phyloP scores from a whole-genome alignment of 1,140 invertebrate species.

The Sinella curviseta region DNA sequence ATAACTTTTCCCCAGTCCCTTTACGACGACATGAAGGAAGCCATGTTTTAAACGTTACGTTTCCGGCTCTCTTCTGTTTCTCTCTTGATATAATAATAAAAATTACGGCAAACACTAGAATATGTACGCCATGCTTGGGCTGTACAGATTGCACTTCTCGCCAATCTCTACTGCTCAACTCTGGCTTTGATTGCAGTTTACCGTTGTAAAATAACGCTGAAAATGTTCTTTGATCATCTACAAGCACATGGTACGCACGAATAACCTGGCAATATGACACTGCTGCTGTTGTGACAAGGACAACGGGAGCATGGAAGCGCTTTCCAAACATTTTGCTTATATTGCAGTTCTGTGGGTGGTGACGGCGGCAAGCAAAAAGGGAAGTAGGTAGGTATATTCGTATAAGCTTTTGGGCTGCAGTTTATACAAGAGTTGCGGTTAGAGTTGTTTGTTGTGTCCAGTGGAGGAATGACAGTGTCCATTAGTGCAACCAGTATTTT shows the following conservation, averaged over 20 bases:
- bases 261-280: neutral
- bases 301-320: neutral
- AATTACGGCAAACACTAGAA: neutral
- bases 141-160: neutral
- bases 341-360: neutral
- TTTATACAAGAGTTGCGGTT: neutral
- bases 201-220: neutral
- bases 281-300: neutral
- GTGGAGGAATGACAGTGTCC: conserved; percentile 1
- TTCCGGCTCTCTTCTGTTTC: neutral
- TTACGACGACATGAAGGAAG: neutral
- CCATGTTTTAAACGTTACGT: neutral
- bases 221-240: conserved; percentile 6
- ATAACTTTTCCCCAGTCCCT: neutral
- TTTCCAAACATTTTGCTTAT: neutral
- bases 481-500: neutral
- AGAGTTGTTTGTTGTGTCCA: neutral
- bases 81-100: neutral
- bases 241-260: neutral
- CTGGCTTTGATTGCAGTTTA: neutral
- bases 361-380: neutral
- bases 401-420: neutral
- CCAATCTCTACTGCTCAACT: neutral
- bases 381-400: neutral
- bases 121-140: neutral